Percentiles rank a stretch among this genome's conserved stretches.
These are phyloP conservation scores for Bergia sp. DNA, from an alignment of 92 coral and sea anemone species.

Conservation along the genomic window DNA sequence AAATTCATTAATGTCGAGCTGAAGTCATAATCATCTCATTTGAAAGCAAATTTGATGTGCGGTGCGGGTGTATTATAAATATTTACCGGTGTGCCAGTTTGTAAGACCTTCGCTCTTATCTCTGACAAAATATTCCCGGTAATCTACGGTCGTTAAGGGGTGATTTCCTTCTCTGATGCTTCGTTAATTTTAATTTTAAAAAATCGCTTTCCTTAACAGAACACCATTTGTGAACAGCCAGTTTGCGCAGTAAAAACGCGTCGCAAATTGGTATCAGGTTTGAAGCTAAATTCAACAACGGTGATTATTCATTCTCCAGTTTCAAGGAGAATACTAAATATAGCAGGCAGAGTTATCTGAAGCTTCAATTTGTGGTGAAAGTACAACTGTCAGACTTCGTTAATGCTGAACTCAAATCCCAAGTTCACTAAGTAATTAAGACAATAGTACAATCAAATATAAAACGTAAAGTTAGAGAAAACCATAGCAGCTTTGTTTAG, in stretches of 20 bases:
- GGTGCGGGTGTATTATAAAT: background rate
- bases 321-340: constrained; percentile 5
- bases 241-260: background rate
- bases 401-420: background rate
- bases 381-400: background rate
- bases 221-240: background rate
- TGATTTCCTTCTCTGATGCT: constrained; percentile 30
- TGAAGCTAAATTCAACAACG: background rate
- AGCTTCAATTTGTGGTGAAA: background rate
- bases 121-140: constrained; percentile 28
- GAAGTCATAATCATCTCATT: background rate
- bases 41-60: background rate
- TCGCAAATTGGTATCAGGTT: background rate
- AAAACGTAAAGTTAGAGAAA: background rate
- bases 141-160: constrained; percentile 35
- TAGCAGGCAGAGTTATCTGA: background rate
- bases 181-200: constrained; percentile 32
- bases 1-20: background rate
- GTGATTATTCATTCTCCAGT: background rate
- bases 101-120: constrained; percentile 11
- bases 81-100: constrained; percentile 29
- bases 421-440: background rate
- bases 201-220: background rate
- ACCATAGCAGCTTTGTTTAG: constrained; percentile 31
- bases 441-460: background rate